Conservation (phyloP, 2,113 vertebrate genomes). For the Ophiodon elongatus region DNA sequence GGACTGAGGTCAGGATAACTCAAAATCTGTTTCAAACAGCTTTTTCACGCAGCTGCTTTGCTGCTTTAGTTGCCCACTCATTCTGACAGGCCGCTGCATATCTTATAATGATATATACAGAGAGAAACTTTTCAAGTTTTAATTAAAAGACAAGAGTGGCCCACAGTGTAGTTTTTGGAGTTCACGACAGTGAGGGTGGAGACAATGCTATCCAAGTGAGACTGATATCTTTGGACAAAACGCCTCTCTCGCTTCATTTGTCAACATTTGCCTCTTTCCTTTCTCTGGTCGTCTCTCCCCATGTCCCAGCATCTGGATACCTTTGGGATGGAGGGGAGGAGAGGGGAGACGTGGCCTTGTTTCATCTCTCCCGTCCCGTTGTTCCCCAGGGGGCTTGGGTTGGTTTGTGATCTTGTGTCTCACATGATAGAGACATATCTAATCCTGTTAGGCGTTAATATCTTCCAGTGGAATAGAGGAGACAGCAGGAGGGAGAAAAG, state of each 20-base stretch:
- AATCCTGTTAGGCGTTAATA: slow-evolving; percentile 79
- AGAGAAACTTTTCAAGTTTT: slow-evolving; percentile 60
- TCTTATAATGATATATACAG: slow-evolving; percentile 48
- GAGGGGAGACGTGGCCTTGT: slow-evolving; percentile 49
- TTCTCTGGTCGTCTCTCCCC: slow-evolving; percentile 50
- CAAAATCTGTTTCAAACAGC: slow-evolving; percentile 63
- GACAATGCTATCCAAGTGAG: slow-evolving; percentile 60
- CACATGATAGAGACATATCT: slow-evolving; percentile 80
- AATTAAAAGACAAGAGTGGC: slow-evolving; percentile 58
- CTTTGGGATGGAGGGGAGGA: slow-evolving; percentile 67
- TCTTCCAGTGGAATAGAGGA: slow-evolving; percentile 68
- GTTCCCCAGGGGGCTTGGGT: slow-evolving; percentile 63
- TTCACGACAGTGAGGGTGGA: slow-evolving; percentile 45
- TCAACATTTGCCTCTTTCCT: slow-evolving; percentile 52
- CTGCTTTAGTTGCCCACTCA: slow-evolving; percentile 44
- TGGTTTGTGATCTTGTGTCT: slow-evolving; percentile 78
- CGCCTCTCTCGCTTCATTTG: slow-evolving; percentile 72
- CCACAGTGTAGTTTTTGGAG: slow-evolving; percentile 56
- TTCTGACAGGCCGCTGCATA: slow-evolving; percentile 46
- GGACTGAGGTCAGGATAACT: slow-evolving; percentile 84
- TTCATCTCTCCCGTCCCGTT: slow-evolving; percentile 62
- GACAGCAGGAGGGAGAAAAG: slow-evolving; percentile 60
- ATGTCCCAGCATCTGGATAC: slow-evolving; percentile 71
- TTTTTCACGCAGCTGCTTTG: slow-evolving; percentile 52
- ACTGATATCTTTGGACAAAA: slow-evolving; percentile 77